Evolutionary conservation across 2,113 vertebrate species (phyloP), one percentile per base, ranked within the genome.

Genomic region (Petaurus breviceps): DNA sequence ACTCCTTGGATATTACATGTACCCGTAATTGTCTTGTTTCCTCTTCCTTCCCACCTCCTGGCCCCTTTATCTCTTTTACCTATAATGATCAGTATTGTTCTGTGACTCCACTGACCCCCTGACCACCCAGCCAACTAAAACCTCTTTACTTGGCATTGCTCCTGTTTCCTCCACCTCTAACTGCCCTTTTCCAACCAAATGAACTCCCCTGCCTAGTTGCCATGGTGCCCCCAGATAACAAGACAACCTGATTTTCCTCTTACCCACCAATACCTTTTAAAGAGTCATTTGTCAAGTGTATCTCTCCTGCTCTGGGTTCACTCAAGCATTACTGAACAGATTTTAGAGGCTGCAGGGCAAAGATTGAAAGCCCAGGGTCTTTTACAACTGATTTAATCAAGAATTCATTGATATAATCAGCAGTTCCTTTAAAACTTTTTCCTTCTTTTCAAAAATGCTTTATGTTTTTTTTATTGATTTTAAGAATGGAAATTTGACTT

Each of bases 341-440:
- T n/a, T 95, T 96, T 25, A 91, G 54, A 51, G 52, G 12, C 37
- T 6, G 46, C 91, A 7, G 22, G 49, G 25, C 90, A 23, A 52
- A 50, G n/a, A 93, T 6, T 91, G 51, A 95, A 93, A 92, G 89
- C 51, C 26, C 91, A n/a, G 12, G n/a, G 94, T 93, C 92, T 91
- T 90, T 93, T 92, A 50, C 50, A 93, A 61, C 61, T 95, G 43
- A 3, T 89, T 92, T 95, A 93, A 90, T 55, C 52, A 89, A 54
- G 95, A 92, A 89, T 91, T 49, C 93, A 54, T 89, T 91, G 51
- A 92, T 92, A 57, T 25, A 51, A 90, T 54, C 61, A 84, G 25
- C 9, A 51, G 51, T 96, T 95, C 54, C 89, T 97, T 95, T 54
- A 89, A 26, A 94, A 51, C 25, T 93, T 89, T 95, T 37, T 95